These are phyloP conservation scores for Campopleginae sp. DNA, from an alignment of 2,888 invertebrate genomes.

Conservation along the genomic window DNA sequence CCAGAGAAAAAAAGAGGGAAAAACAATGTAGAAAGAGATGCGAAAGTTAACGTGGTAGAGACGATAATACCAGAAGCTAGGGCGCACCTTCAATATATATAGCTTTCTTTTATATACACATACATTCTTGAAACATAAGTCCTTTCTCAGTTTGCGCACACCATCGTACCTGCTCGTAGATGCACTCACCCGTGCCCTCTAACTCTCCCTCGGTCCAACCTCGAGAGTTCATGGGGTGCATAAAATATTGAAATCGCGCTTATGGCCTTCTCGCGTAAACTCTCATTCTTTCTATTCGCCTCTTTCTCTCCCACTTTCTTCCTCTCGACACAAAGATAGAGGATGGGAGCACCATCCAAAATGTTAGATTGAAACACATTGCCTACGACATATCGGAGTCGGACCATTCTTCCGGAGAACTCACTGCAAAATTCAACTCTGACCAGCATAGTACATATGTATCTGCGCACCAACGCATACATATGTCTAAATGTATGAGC, in stretches of 20 bases:
- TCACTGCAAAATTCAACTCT: constrained; percentile 38
- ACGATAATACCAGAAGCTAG: constrained; percentile 50
- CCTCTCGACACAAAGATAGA: constrained; percentile 27
- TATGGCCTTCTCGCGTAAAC: constrained; percentile 61
- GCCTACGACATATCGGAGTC: constrained; percentile 64
- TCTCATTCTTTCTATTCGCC: constrained; percentile 27
- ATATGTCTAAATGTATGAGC: constrained; percentile 7
- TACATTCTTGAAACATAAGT: constrained; percentile 61
- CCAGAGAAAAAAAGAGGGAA: constrained; percentile 28
- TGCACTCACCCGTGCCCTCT: constrained; percentile 51
- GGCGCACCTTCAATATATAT: background rate
- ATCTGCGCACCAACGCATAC: background rate
- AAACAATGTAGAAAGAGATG: constrained; percentile 51
- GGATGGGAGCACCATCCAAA: constrained; percentile 61
- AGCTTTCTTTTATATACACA: constrained; percentile 15
- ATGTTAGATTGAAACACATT: constrained; percentile 69
- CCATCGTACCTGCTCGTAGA: constrained; percentile 32
- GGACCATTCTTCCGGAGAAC: constrained; percentile 54
- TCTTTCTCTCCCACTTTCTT: constrained; percentile 15
- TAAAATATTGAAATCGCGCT: constrained; percentile 73
- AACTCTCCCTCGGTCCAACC: constrained; percentile 43
- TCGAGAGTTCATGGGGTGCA: constrained; percentile 68
- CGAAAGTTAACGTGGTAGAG: constrained; percentile 53
- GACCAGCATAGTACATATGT: background rate
- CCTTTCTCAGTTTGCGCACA: constrained; percentile 39